phyloP scores from a whole-genome alignment of 2,113 vertebrate species.

The Periophthalmodon schlosseri region DNA sequence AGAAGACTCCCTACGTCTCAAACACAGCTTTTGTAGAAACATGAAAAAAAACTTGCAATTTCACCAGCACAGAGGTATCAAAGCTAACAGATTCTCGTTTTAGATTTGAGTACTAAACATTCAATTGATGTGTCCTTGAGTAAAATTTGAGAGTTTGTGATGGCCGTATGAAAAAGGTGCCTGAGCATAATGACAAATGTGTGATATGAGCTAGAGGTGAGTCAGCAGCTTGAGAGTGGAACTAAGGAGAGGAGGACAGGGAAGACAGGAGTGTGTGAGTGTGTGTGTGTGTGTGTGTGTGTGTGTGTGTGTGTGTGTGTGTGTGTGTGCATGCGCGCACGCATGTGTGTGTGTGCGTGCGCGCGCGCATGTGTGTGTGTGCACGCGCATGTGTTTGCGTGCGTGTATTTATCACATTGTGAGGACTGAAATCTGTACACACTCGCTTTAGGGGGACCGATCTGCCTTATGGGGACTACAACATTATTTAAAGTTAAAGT shows the following conservation, averaged over 20 bases:
- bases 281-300: too few relatives aligned
- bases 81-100: not conserved
- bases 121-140: not conserved
- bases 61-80: slow-evolving; percentile 12
- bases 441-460: not conserved
- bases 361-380: too few relatives aligned
- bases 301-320: too few relatives aligned
- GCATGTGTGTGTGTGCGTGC: too few relatives aligned
- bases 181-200: not conserved
- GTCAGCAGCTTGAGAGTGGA: slow-evolving; percentile 20
- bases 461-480: too few relatives aligned
- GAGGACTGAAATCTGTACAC: not conserved
- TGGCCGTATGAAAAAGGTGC: not conserved
- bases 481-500: too few relatives aligned
- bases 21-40: not conserved
- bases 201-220: slow-evolving; percentile 8
- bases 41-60: not conserved
- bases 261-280: not conserved
- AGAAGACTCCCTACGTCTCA: not conserved
- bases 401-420: not conserved
- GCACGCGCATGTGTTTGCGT: too few relatives aligned
- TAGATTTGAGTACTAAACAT: not conserved
- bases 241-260: slow-evolving; percentile 10
- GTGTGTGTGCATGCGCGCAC: too few relatives aligned
- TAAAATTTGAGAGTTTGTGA: not conserved